Percentiles rank a stretch among this genome's conserved stretches.
These are phyloP conservation scores for Abrostola triplasia DNA, from an alignment of 2,888 invertebrate genomes.

Conservation along the genomic window DNA sequence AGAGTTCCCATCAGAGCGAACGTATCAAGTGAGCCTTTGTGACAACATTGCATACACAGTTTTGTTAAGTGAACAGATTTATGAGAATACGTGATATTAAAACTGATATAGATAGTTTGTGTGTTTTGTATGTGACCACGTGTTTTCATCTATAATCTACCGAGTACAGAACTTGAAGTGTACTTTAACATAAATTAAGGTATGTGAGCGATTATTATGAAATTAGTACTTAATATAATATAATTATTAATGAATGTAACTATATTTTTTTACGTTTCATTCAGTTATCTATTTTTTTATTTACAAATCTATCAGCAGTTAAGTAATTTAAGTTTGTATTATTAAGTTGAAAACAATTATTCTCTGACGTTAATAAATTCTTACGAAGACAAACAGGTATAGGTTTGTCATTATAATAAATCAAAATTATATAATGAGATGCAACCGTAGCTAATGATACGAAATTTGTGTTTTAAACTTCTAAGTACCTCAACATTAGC, in stretches of 20 bases:
- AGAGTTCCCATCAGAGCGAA: conserved; percentile 73
- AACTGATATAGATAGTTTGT: conserved; percentile 18
- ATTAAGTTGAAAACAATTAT: too few relatives aligned
- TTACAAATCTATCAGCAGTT: too few relatives aligned
- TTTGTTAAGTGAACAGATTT: conserved; percentile 48
- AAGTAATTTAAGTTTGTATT: too few relatives aligned
- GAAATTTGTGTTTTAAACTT: neutral
- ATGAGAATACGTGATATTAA: conserved; percentile 29
- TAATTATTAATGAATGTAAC: neutral
- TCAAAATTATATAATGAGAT: conserved; percentile 1
- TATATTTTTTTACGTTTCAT: neutral
- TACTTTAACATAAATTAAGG: conserved; percentile 37
- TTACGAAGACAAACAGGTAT: neutral
- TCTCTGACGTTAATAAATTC: too few relatives aligned
- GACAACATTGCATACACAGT: conserved; percentile 39
- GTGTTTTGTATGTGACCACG: conserved; percentile 27
- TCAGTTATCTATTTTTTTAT: too few relatives aligned
- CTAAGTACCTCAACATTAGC: conserved; percentile 12
- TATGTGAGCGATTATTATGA: conserved; percentile 18
- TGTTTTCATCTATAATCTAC: conserved; percentile 32
- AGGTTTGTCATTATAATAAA: neutral
- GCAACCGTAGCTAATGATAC: neutral
- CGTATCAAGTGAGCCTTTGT: conserved; percentile 58
- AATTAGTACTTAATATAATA: conserved; percentile 12
- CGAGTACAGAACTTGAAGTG: conserved; percentile 23